These are phyloP conservation scores for Mesoclemmys tuberculata DNA, from an alignment of 2,113 vertebrate genomes.

Conservation along the genomic window DNA sequence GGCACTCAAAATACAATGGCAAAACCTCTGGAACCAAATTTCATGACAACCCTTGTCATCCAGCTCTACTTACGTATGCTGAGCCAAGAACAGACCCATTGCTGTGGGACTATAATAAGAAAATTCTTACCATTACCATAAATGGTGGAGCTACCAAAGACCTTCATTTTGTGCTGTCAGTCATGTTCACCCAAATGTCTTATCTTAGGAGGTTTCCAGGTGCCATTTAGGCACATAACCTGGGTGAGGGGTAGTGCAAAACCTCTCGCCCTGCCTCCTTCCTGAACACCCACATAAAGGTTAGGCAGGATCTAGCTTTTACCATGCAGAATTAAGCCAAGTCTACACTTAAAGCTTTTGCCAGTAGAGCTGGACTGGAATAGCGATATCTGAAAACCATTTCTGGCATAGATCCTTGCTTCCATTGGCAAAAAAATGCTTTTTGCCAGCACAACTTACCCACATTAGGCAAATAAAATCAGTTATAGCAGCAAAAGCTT, in stretches of 20 bases:
- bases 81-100: background rate
- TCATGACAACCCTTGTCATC: background rate
- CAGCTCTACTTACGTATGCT: background rate
- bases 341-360: background rate
- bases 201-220: background rate
- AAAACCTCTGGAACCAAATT: background rate
- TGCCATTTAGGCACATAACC: background rate
- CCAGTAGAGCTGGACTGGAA: background rate
- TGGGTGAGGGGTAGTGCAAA: background rate
- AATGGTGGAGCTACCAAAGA: background rate
- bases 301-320: background rate
- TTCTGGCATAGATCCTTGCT: background rate
- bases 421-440: background rate
- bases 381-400: background rate
- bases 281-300: background rate
- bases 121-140: background rate
- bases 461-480: background rate
- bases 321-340: background rate
- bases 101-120: background rate
- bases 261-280: background rate
- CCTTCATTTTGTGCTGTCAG: background rate
- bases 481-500: background rate
- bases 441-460: background rate
- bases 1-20: background rate
- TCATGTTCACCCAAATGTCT: background rate